Evolutionary conservation across 2,797 vertebrate genomes (phyloP).

Genomic region (Adrianichthys oophorus): DNA sequence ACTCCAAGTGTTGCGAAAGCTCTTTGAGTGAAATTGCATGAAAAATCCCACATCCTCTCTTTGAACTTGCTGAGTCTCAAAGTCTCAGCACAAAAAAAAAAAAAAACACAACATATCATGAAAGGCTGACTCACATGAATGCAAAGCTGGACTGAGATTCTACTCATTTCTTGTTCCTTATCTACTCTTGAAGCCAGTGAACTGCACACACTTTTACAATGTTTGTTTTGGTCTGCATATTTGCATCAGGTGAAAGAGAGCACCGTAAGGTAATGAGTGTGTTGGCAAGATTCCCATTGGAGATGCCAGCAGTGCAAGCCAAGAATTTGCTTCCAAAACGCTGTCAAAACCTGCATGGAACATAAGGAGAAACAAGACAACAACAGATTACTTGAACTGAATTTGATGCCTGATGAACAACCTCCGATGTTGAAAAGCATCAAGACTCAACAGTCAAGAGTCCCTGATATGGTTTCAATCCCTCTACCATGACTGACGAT

Average conservation of each 20-base stretch:
- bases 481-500: slow-evolving; percentile 30
- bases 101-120: slow-evolving; percentile 57
- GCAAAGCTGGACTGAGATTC: slow-evolving; percentile 27
- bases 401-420: slow-evolving; percentile 7
- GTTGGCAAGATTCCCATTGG: slow-evolving; percentile 22
- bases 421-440: slow-evolving; percentile 27
- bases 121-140: too few relatives aligned
- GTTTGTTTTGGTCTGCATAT: slow-evolving; percentile 30
- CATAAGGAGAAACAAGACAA: slow-evolving; percentile 10
- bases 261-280: slow-evolving; percentile 21
- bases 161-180: slow-evolving; percentile 24
- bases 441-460: slow-evolving; percentile 30
- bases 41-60: slow-evolving; percentile 76
- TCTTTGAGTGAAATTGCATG: slow-evolving; percentile 67
- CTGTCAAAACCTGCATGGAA: slow-evolving; percentile 9
- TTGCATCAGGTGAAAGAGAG: slow-evolving; percentile 13
- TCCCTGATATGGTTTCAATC: slow-evolving; percentile 23
- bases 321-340: slow-evolving; percentile 12
- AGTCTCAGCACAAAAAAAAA: slow-evolving; percentile 71
- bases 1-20: slow-evolving; percentile 32
- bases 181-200: slow-evolving; percentile 25
- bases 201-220: slow-evolving; percentile 15
- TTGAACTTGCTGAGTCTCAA: slow-evolving; percentile 55
- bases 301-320: slow-evolving; percentile 6
- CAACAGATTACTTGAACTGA: slow-evolving; percentile 1